Evolutionary conservation across 2,888 invertebrate species (phyloP).

Genomic region (Rhopalosiphum nymphaeae): DNA sequence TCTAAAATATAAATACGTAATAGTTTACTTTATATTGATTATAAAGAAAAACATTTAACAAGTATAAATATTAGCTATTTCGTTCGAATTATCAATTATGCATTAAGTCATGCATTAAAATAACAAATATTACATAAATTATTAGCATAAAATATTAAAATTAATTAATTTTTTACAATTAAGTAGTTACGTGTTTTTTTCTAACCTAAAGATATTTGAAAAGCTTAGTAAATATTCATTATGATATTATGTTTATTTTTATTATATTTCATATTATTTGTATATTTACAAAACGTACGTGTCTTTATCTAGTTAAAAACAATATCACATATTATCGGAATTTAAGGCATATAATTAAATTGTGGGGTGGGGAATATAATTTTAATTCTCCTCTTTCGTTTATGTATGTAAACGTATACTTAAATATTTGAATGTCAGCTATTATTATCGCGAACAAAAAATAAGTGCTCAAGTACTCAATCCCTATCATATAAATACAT

Average conservation of each 20-base stretch:
- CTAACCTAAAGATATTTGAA: not conserved
- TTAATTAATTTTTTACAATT: not conserved
- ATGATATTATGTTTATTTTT: not conserved
- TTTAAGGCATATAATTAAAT: not conserved
- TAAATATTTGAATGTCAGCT: constrained; percentile 45
- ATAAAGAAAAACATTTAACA: not conserved
- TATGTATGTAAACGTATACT: not conserved
- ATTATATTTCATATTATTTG: not conserved
- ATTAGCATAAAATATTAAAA: not conserved
- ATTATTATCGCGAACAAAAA: constrained; percentile 52
- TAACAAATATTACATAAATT: not conserved
- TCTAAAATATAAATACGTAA: not conserved
- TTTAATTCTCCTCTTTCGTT: constrained; percentile 3
- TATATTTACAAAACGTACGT: not conserved
- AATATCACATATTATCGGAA: not conserved
- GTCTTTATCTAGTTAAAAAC: not conserved
- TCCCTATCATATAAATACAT: constrained; percentile 33
- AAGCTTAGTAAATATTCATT: not conserved
- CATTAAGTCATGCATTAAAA: not conserved
- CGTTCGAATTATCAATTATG: not conserved
- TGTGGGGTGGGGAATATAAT: not conserved
- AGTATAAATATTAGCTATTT: not conserved
- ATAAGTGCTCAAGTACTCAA: not conserved
- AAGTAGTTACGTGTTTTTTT: not conserved
- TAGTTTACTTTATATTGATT: not conserved